phyloP scores from a whole-genome alignment of 1,140 invertebrate species.

The Copidosoma floridanum region DNA sequence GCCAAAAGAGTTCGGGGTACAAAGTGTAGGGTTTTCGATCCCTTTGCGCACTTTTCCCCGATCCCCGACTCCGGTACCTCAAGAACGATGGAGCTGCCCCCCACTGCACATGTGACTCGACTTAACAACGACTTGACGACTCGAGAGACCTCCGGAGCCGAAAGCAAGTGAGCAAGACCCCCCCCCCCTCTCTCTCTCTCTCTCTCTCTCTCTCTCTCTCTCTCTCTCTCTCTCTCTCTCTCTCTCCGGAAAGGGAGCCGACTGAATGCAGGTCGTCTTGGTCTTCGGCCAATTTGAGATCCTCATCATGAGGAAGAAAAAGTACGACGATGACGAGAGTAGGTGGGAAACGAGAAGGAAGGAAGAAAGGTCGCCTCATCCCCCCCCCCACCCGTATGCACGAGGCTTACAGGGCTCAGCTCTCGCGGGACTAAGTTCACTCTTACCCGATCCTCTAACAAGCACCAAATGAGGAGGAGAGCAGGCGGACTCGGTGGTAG shows the following conservation, averaged over 20 bases:
- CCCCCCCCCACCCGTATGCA: too few species aligned
- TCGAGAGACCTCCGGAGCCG: neutral
- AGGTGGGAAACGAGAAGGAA: neutral
- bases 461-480: slow-evolving; percentile 24
- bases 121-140: neutral
- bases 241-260: neutral
- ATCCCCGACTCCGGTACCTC: too few species aligned
- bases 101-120: too few species aligned
- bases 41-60: too few species aligned
- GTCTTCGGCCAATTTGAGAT: slow-evolving; percentile 3
- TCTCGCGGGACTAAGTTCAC: neutral
- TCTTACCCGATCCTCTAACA: neutral
- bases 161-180: neutral
- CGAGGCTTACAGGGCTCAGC: too few species aligned
- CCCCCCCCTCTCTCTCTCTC: neutral
- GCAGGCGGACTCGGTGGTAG: too few species aligned
- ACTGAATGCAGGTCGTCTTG: neutral
- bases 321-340: neutral
- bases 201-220: slow-evolving; percentile 8
- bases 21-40: too few species aligned
- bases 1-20: too few species aligned
- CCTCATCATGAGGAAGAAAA: neutral
- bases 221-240: slow-evolving; percentile 2
- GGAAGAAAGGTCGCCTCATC: neutral
- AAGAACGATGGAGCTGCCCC: too few species aligned